These are phyloP conservation scores for Esox lucius DNA, from an alignment of 2,797 vertebrate species.

Conservation along the genomic window DNA sequence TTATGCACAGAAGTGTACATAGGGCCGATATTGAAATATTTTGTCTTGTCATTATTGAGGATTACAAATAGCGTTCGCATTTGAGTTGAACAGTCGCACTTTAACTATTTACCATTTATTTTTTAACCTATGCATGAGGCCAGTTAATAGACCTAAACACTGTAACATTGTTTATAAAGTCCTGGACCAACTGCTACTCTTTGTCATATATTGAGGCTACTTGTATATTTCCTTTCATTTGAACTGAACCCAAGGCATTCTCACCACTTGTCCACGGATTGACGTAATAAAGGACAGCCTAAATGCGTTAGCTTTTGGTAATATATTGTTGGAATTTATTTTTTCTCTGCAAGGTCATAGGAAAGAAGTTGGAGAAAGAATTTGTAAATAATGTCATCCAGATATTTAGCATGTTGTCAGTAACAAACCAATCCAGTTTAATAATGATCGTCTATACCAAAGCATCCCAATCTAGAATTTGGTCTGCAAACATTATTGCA, in stretches of 20 bases:
- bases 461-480: no score
- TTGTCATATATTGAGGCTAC: neutral
- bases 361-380: slow-evolving; percentile 8
- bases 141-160: neutral
- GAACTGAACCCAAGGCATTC: neutral
- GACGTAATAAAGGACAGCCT: neutral
- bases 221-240: neutral
- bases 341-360: neutral
- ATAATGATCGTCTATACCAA: slow-evolving; percentile 19
- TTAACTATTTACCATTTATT: neutral
- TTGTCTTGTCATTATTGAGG: neutral
- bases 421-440: slow-evolving; percentile 33
- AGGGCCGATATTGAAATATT: neutral
- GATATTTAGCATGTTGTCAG: slow-evolving; percentile 20
- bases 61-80: neutral
- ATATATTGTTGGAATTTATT: neutral
- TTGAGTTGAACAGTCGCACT: neutral
- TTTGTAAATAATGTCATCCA: slow-evolving; percentile 44
- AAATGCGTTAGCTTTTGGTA: neutral
- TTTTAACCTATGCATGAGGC: neutral
- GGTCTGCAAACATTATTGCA: no score
- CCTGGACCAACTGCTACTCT: neutral
- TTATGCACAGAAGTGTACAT: neutral
- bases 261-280: neutral
- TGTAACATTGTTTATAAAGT: neutral